These are phyloP conservation scores for Holacanthella duospinosa DNA, from an alignment of 2,888 invertebrate genomes.

Conservation along the genomic window DNA sequence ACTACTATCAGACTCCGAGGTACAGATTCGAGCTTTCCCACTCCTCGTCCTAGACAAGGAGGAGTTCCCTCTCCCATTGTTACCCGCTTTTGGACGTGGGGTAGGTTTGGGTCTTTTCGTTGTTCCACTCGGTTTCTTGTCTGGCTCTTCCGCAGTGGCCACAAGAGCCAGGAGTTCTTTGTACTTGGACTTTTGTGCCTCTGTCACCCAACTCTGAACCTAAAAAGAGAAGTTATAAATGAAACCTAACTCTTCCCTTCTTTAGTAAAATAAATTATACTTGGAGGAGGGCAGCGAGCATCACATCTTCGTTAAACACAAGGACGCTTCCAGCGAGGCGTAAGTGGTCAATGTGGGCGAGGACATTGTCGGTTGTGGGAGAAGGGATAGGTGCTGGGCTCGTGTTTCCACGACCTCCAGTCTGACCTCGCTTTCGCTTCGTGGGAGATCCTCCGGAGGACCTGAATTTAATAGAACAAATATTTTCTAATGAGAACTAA, in stretches of 20 bases:
- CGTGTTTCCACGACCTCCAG: conserved; percentile 49
- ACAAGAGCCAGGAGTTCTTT: conserved; percentile 80
- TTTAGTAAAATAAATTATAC: conserved; percentile 43
- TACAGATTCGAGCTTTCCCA: conserved; percentile 24
- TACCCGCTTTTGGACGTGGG: conserved; percentile 13
- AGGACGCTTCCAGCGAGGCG: conserved; percentile 47
- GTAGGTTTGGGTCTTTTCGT: conserved; percentile 14
- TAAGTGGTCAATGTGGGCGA: conserved; percentile 85
- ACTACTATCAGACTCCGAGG: conserved; percentile 36
- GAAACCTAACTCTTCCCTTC: neutral
- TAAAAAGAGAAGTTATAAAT: conserved; percentile 9
- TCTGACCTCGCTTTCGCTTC: conserved; percentile 63
- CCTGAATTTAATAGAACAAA: neutral
- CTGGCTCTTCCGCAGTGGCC: conserved; percentile 64
- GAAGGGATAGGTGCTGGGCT: conserved; percentile 34
- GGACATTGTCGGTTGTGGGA: conserved; percentile 45
- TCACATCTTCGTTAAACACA: conserved; percentile 75
- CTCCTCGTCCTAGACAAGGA: conserved; percentile 28
- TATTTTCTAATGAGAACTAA: too few relatives aligned
- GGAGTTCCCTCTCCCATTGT: conserved; percentile 8
- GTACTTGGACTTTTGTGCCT: conserved; percentile 80
- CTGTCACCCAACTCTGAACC: conserved; percentile 47
- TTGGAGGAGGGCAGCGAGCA: conserved; percentile 82
- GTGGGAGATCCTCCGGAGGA: conserved; percentile 61
- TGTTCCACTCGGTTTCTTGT: conserved; percentile 39